Evolutionary conservation across 2,797 vertebrate genomes (phyloP), one percentile per base, ranked within the genome.

Genomic region (Heterohyrax brucei): DNA sequence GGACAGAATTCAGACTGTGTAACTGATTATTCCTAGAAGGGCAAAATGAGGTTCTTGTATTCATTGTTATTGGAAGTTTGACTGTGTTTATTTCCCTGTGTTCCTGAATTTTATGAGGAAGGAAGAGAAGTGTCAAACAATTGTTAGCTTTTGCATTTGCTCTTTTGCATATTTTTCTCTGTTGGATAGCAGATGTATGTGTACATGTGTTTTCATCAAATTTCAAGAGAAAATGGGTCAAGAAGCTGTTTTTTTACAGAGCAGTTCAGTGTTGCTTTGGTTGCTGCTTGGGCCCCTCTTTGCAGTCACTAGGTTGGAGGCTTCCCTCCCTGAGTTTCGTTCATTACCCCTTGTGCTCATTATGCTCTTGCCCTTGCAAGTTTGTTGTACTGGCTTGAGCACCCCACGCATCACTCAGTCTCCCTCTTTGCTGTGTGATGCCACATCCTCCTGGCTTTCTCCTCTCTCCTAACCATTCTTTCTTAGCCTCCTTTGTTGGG

Each of bases 231-330:
- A 94, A 94, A 75, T 87, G 30, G 30, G 44, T 81, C 33, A 77
- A 53, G 62, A 93, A 88, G n/a, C 24, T 85, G 10, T 5, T 76
- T 92, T 92, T 91, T 91, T 75, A 22, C 77, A 88, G 76, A 94
- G 48, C 53, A 26, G 0, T 84, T 89, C 18, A 92, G 44, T 48
- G 78, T 19, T 33, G 93, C 2, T 90, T 10, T 79, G 44, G 33
- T 93, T 84, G 59, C 62, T 16, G 2, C 44, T 7, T 50, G 56
- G 79, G 33, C 46, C 94, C 39, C 46, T 76, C 75, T 28, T 78
- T 16, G 10, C 13, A 78, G 48, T 30, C 26, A 28, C 28, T 6
- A 1, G 19, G 3, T 50, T 33, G 76, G 28, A 73, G 64, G 13
- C 39, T 30, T 83, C 72, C 26, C 4, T 83, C 72, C 26, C 4